Evolutionary conservation across 1,140 invertebrate species (phyloP).

Genomic region (Ptiloglossa arizonensis): DNA sequence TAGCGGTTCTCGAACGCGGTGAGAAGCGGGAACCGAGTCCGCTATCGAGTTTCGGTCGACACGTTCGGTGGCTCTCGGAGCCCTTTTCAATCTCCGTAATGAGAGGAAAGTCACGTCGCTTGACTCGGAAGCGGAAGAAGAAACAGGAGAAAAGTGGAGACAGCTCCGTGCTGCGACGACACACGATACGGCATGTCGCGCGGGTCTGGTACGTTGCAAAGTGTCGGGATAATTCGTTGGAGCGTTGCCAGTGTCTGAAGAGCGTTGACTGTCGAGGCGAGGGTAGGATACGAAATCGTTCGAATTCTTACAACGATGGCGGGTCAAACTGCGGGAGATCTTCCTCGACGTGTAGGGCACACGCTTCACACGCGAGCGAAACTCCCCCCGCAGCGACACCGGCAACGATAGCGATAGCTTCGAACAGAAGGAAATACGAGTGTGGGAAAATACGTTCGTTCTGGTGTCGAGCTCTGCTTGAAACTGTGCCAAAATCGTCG

Average conservation of each 20-base stretch:
- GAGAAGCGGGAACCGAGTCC: background rate
- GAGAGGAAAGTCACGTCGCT: slow-evolving; percentile 40
- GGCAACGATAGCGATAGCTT: background rate
- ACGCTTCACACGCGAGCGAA: background rate
- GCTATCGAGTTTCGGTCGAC: slow-evolving; percentile 9
- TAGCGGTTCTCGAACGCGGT: background rate
- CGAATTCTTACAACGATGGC: background rate
- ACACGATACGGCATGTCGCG: slow-evolving; percentile 59
- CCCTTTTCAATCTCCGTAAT: slow-evolving; percentile 22
- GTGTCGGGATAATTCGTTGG: slow-evolving; percentile 65
- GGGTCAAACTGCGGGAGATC: background rate
- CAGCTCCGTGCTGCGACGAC: slow-evolving; percentile 12
- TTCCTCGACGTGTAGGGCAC: background rate
- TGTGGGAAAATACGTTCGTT: slow-evolving; percentile 24
- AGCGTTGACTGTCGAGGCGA: slow-evolving; percentile 24
- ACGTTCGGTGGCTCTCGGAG: slow-evolving; percentile 11
- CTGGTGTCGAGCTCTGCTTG: slow-evolving; percentile 56
- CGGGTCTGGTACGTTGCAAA: slow-evolving; percentile 29
- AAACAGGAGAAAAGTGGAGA: background rate
- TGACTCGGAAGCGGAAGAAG: slow-evolving; percentile 17
- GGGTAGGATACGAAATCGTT: background rate
- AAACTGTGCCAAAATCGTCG: slow-evolving; percentile 71
- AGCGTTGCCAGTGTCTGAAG: slow-evolving; percentile 62
- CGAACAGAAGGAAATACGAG: slow-evolving; percentile 28
- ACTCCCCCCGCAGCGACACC: no score